Evolutionary conservation across 2,113 vertebrate genomes (phyloP).

Genomic region (Neolamprologus sp.): DNA sequence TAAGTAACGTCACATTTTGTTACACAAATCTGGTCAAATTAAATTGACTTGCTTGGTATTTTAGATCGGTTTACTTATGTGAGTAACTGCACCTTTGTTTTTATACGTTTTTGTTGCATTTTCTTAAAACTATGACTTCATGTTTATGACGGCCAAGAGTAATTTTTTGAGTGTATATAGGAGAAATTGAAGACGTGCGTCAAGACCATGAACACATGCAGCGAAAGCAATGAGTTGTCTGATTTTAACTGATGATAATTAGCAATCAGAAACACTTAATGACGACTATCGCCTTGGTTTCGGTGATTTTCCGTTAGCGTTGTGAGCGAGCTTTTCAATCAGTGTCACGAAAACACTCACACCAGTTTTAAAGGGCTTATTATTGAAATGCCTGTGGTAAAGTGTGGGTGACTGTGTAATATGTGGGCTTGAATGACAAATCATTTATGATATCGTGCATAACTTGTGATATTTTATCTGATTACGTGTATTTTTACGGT

Average conservation of each 20-base stretch:
- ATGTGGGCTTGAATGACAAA: background rate
- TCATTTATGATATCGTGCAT: background rate
- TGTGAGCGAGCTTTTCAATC: background rate
- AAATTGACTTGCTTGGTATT: background rate
- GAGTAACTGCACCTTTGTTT: accelerated
- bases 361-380: background rate
- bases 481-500: background rate
- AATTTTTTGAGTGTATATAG: accelerated
- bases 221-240: background rate
- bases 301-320: background rate
- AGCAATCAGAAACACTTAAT: background rate
- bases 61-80: background rate
- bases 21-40: background rate
- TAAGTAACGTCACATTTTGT: background rate
- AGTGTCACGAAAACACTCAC: background rate
- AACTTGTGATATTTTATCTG: background rate
- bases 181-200: accelerated
- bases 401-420: background rate
- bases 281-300: background rate
- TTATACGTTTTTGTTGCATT: background rate
- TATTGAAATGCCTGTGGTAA: background rate
- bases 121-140: background rate
- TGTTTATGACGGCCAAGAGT: accelerated
- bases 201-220: background rate
- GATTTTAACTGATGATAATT: background rate